Base-by-base conservation (phyloP, 2,797 vertebrate genomes). In the Tapirus indicus region DNA sequence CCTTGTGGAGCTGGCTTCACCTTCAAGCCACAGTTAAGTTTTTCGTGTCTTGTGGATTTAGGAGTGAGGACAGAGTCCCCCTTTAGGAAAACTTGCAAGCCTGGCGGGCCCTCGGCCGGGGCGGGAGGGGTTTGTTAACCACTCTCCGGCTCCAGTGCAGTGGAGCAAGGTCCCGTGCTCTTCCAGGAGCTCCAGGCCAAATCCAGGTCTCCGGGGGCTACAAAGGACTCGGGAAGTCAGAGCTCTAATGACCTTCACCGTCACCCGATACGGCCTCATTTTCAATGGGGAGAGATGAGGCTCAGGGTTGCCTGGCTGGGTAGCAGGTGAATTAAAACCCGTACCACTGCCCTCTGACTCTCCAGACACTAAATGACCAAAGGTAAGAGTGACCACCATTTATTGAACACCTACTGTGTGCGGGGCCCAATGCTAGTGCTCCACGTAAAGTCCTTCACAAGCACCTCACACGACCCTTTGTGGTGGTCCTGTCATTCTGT, bases 361-460 rank as follows among this genome's bases (percentile, higher is more conserved):
- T 54, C 49, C 12, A 52, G 23, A 87, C 20, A 1, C 56, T 6
- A 77, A 49, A 35, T 38, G 80, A 35, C 54, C 78, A 56, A 62
- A 29, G 6, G 58, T 29, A 52, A 21, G 1, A 12, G 27, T 14
- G 17, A 4, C 29, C 1, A 1, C 23, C 44, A 2, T 60, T 52
- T 95, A 32, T 0, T 18, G 58, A 75, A 54, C 12, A 54, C 29
- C 32, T 47, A 6, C 56, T 68, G 0, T 29, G 47, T 41, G 64
- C 47, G 17, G 49, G 56, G 20, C 62, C 5, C 2, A 8, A 13
- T 27, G 14, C n/a, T 64, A 14, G 32, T 6, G 14, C 35, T 49
- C 41, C 44, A 12, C 6, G 1, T n/a, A 0, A 41, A 56, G 69
- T 18, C 8, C 17, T 41, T 72, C 7, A 7, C 11, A 0, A 60